phyloP scores from a whole-genome alignment of 2,113 vertebrate species.

The Gopherus evgoodei region DNA sequence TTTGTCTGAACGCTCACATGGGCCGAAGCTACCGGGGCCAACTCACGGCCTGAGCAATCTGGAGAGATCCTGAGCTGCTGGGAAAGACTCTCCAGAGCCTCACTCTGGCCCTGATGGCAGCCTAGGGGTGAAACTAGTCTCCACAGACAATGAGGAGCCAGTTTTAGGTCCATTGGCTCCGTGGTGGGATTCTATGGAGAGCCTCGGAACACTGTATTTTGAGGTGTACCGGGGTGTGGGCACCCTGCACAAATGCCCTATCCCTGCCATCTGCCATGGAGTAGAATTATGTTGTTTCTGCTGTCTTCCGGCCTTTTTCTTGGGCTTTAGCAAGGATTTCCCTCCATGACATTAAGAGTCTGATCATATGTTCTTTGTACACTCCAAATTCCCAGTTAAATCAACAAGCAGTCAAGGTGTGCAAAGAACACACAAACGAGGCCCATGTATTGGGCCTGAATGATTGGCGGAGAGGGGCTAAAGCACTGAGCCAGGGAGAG shows the following conservation, averaged over 20 bases:
- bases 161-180: background rate
- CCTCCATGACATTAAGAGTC: background rate
- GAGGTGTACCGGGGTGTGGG: too few species aligned
- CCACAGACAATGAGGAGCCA: background rate
- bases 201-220: too few species aligned
- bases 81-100: background rate
- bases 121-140: background rate
- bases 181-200: background rate
- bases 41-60: background rate
- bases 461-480: background rate
- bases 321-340: background rate
- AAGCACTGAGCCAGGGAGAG: background rate
- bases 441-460: background rate
- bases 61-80: background rate
- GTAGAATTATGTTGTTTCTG: background rate
- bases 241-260: background rate
- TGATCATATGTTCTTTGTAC: background rate
- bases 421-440: background rate
- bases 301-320: rapidly evolving
- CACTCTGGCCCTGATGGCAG: background rate
- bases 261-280: background rate
- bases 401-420: background rate
- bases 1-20: background rate
- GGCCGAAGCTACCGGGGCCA: background rate
- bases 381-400: background rate